A percentile compares a stretch with the other conserved stretches of the same genome.
phyloP scores from a whole-genome alignment of 2,113 vertebrate species.

The Urocolius indicus region DNA sequence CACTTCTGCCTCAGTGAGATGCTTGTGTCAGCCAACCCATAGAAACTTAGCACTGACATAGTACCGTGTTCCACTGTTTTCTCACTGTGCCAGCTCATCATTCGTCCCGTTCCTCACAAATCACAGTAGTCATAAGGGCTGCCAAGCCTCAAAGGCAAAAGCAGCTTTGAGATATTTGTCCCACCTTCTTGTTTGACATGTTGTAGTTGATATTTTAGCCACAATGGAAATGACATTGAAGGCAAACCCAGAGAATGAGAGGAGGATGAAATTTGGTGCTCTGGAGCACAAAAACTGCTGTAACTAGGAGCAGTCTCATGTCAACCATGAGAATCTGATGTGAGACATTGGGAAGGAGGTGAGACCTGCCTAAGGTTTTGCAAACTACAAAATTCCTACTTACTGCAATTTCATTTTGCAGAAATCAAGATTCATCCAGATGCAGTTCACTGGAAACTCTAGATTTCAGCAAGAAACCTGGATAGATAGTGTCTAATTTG shows the following conservation, averaged over 20 bases:
- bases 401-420: not conserved
- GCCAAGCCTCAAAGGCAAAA: not conserved
- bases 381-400: not conserved
- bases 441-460: not conserved
- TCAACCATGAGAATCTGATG: not conserved
- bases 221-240: not conserved
- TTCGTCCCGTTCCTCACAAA: not conserved
- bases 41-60: conserved; percentile 10
- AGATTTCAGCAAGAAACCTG: not conserved
- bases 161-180: not conserved
- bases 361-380: not conserved
- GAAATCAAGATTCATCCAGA: not conserved
- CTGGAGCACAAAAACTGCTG: not conserved
- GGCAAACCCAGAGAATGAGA: not conserved
- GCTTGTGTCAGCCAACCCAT: not conserved
- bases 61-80: not conserved
- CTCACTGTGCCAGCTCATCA: not conserved
- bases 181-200: not conserved
- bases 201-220: not conserved
- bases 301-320: not conserved
- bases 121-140: not conserved
- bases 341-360: not conserved
- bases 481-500: not conserved
- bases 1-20: not conserved
- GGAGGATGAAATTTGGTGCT: not conserved